phyloP scores from a whole-genome alignment of 2,797 vertebrate species.

The Crax fasciolata region DNA sequence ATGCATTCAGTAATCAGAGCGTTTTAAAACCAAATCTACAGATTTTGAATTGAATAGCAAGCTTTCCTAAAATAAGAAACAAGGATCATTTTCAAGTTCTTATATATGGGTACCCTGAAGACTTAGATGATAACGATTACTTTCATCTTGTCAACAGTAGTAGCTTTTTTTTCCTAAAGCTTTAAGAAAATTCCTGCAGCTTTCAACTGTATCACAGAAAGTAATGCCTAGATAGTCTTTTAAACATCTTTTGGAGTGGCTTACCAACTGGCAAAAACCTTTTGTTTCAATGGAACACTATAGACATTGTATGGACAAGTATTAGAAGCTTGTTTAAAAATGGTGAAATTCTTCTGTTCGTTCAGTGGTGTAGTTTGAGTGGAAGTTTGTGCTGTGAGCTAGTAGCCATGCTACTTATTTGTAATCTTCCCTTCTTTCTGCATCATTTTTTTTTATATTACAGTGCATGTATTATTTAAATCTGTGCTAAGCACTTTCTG shows the following conservation, averaged over 20 bases:
- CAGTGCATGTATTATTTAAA: background rate
- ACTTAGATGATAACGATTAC: background rate
- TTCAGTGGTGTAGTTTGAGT: background rate
- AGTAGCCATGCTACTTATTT: background rate
- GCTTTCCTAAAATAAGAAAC: background rate
- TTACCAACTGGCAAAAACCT: background rate
- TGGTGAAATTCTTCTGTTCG: background rate
- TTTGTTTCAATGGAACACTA: background rate
- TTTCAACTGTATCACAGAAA: background rate
- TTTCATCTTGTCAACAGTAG: background rate
- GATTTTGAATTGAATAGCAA: background rate
- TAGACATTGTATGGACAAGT: background rate
- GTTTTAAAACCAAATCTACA: background rate
- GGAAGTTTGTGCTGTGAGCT: background rate
- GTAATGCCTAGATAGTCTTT: background rate
- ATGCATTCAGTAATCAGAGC: background rate
- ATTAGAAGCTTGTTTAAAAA: background rate
- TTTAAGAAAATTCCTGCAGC: background rate
- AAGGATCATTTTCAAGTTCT: background rate
- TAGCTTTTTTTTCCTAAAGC: background rate
- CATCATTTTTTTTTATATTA: background rate
- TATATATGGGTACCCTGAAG: background rate
- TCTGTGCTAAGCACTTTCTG: background rate
- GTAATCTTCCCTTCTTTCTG: background rate
- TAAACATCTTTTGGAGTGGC: background rate